Evolutionary conservation across 2,888 invertebrate species (phyloP).

Genomic region (Periphyllus acericola): DNA sequence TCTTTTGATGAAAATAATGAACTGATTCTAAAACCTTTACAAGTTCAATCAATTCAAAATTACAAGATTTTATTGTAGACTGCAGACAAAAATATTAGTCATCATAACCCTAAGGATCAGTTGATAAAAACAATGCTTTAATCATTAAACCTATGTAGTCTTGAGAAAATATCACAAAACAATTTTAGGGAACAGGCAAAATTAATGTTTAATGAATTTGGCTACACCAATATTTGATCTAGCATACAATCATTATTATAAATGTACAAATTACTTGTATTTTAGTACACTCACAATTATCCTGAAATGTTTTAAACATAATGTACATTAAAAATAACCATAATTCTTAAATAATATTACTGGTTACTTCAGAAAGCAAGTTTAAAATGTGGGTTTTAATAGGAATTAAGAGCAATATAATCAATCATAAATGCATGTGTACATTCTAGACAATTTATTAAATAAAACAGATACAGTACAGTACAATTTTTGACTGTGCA

Average conservation of each 20-base stretch:
- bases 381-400: neutral
- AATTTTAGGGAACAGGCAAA: neutral
- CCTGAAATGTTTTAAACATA: neutral
- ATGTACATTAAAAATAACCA: neutral
- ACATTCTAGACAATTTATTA: constrained; percentile 61
- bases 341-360: neutral
- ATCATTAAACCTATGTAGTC: neutral
- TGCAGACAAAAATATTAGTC: constrained; percentile 3
- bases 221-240: neutral
- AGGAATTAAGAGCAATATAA: constrained; percentile 21
- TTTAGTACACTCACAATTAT: neutral
- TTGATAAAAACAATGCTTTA: neutral
- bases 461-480: constrained; percentile 59
- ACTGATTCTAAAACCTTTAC: neutral
- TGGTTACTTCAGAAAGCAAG: neutral
- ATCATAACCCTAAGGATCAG: neutral
- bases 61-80: neutral
- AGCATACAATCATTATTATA: neutral
- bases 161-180: neutral
- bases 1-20: constrained; percentile 9
- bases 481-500: constrained; percentile 30
- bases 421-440: constrained; percentile 49
- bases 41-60: constrained; percentile 8
- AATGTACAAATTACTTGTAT: neutral
- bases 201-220: neutral